A percentile compares a stretch with the other conserved stretches of the same genome.
phyloP scores from a whole-genome alignment of 1,140 invertebrate species.

The Lepidurus arcticus region DNA sequence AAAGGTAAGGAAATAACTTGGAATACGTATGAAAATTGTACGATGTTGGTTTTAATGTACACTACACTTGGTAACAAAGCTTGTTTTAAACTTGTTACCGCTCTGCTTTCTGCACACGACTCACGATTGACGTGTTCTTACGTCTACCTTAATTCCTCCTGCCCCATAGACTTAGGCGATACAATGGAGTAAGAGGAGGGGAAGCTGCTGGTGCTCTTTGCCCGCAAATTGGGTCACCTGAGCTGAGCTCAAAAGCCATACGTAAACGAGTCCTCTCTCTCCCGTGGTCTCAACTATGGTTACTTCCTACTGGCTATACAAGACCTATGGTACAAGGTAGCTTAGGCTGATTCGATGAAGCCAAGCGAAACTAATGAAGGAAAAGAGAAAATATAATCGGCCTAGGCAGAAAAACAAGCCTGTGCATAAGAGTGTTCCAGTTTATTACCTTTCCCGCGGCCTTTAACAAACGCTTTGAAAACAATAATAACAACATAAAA shows the following conservation, averaged over 20 bases:
- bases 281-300: not conserved
- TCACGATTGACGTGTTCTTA: constrained; percentile 6
- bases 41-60: not conserved
- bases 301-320: not conserved
- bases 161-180: not conserved
- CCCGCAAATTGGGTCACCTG: constrained; percentile 20
- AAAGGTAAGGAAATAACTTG: too few relatives aligned
- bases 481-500: too few relatives aligned
- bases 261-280: not conserved
- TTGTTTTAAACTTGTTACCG: not conserved
- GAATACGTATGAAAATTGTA: not conserved
- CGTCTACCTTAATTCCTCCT: not conserved
- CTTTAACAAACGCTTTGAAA: too few relatives aligned
- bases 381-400: not conserved
- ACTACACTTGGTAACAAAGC: not conserved
- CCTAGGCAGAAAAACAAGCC: too few relatives aligned
- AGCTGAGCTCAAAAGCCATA: not conserved
- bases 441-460: too few relatives aligned
- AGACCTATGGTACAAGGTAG: not conserved
- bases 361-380: not conserved
- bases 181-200: constrained; percentile 8
- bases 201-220: constrained; percentile 8
- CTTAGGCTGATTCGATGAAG: not conserved
- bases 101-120: not conserved
- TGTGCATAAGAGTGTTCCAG: too few relatives aligned